Base-by-base conservation (phyloP, 2,113 vertebrate genomes). In the Pseudorectes ferrugineus region DNA sequence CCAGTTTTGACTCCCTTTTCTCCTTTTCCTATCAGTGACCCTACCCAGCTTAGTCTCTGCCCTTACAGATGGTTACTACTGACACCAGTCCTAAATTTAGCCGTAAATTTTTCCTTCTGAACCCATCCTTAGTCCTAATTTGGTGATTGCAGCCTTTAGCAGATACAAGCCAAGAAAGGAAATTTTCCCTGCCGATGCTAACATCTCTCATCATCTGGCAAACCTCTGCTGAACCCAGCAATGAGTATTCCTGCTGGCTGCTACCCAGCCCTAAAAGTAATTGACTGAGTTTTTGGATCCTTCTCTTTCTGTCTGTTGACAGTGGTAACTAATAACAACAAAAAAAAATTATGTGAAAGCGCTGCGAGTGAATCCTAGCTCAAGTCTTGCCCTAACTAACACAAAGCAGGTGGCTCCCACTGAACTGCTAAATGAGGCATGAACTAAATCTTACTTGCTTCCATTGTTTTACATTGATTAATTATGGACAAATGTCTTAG, bases 151-250 rank as follows among this genome's bases (percentile, higher is more conserved):
- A 93, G 48, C 72, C 48, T 63, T 86, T 63, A 67, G 85, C 82
- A 77, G 75, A 80, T 74, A 67, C 21, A 77, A 58, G 58, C 95
- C 95, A 90, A 92, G 86, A 95, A 97, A 96, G 95, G 92, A 96
- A 86, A 66, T 92, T 83, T 96, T 95, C 63, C 35, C 46, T 80
- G 82, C 26, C 0, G 16, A 43, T 76, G 85, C 35, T 83, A 55
- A 73, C 29, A 12, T 89, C 54, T 91, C 59, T 85, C 90, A 75
- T 80, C 38, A 15, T 93, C 74, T 96, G 90, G 78, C 78, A 93
- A 94, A 61, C 52, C 48, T 59, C 57, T 0, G 29, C 79, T 93
- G 85, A 96, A 73, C 54, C 74, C 55, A 79, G 78, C 78, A 73
- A 13, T 59, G 62, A 85, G 6, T 57, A 29, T 85, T 94, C 66